These are phyloP conservation scores for Taenaris catops DNA, from an alignment of 2,888 invertebrate genomes.

Conservation along the genomic window DNA sequence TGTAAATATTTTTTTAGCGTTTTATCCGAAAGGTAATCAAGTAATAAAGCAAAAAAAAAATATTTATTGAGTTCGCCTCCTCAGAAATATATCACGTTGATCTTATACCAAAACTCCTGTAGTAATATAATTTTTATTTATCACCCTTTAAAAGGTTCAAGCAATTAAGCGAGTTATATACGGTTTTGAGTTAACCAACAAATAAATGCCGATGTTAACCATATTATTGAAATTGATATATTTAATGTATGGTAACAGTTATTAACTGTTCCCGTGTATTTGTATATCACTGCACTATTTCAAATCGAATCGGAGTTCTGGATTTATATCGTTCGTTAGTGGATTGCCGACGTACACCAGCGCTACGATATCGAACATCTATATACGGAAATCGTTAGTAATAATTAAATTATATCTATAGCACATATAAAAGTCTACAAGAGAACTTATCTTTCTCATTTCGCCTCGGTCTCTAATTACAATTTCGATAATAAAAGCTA, in stretches of 20 bases:
- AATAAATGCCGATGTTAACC: slow-evolving; percentile 3
- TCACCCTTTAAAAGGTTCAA: background rate
- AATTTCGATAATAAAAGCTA: slow-evolving; percentile 3
- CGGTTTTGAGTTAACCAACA: slow-evolving; percentile 4
- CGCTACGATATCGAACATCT: slow-evolving; percentile 25
- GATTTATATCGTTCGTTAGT: slow-evolving; percentile 38
- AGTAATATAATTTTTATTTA: background rate
- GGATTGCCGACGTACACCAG: slow-evolving; percentile 28
- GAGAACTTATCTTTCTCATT: background rate
- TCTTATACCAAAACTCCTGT: too few species aligned
- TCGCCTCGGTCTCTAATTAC: background rate
- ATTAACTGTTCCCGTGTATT: slow-evolving; percentile 45
- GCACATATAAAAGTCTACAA: slow-evolving; percentile 4
- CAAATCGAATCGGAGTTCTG: slow-evolving; percentile 42
- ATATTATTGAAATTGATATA: slow-evolving; percentile 34
- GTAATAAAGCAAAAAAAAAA: too few species aligned
- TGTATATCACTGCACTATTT: slow-evolving; percentile 42
- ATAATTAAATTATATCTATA: slow-evolving; percentile 23
- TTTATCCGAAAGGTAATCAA: too few species aligned
- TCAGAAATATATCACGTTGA: too few species aligned
- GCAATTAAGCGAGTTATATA: background rate
- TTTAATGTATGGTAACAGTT: slow-evolving; percentile 44
- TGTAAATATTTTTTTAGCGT: too few species aligned
- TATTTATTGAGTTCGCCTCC: too few species aligned
- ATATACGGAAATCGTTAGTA: slow-evolving; percentile 28